Base-by-base conservation (phyloP, 2,113 vertebrate species). In the Sigmodon hispidus region DNA sequence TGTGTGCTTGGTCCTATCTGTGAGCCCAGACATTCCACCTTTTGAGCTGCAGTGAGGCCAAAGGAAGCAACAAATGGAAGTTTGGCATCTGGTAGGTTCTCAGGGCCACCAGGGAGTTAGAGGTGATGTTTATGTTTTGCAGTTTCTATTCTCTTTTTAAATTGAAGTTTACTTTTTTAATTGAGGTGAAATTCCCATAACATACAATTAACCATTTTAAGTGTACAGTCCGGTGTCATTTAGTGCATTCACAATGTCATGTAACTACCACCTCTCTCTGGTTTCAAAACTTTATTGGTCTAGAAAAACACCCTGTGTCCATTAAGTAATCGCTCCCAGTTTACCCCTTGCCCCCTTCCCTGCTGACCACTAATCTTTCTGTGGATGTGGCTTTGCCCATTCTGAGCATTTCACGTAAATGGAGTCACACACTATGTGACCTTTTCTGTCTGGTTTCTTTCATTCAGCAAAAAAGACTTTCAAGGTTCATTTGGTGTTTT, bases 131-230 rank as follows among this genome's bases (percentile, higher is more conserved):
- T 55, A 26, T 26, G 79, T 63, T 83, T 85, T 87, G 36, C 72
- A 63, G 76, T 88, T 95, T 81, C 79, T 59, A 50, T 79, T 94
- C 94, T 89, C 36, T 96, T 92, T 83, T 76, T 90, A 88, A 88
- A 79, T 91, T 77, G 70, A 77, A 70, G 69, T 91, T 90, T 92
- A 77, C 91, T 63, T 96, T 89, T 90, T 85, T 72, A 94, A 72
- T 76, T 73, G 80, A 90, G 70, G 65, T 88, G 81, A 90, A 87
- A 93, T 70, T 86, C 40, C 63, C 16, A 75, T 36, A 96, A 45
- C 88, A 84, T 79, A 24, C 87, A 76, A 89, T 93, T 86, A 95
- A 75, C 93, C 40, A 50, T 87, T 88, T 90, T 94, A 77, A 94
- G 61, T 12, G 1, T 24, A 50, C 75, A 88, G 57, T 80, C n/a